Evolutionary conservation across 2,797 vertebrate genomes (phyloP).

Genomic region (Hoplostethus mediterraneus): DNA sequence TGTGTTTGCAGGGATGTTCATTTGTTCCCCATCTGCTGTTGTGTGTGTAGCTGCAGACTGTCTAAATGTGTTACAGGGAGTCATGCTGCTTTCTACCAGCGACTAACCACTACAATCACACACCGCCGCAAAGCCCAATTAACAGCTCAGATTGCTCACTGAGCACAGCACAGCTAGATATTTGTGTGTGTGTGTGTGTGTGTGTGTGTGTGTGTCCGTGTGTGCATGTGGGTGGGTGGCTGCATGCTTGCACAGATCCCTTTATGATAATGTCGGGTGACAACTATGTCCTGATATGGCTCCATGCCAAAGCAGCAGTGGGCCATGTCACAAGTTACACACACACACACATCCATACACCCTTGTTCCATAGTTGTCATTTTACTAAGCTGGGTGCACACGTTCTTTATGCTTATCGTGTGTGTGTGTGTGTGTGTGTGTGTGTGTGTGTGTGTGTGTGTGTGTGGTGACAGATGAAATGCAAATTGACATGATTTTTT

Average conservation of each 20-base stretch:
- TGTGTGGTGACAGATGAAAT: constrained; percentile 22
- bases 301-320: not conserved
- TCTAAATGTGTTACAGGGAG: not conserved
- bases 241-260: not conserved
- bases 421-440: too few relatives aligned
- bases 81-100: not conserved
- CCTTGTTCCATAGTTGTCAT: not conserved
- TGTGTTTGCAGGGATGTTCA: not conserved
- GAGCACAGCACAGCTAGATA: not conserved
- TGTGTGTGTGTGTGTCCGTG: constrained; percentile 1
- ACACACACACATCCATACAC: not conserved
- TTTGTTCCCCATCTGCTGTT: not conserved
- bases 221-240: not conserved
- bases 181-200: constrained; percentile 7
- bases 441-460: constrained; percentile 6
- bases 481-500: constrained; percentile 15
- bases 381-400: not conserved
- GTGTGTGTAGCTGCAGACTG: not conserved
- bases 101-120: constrained; percentile 1
- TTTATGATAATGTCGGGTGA: not conserved
- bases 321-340: not conserved
- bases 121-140: not conserved
- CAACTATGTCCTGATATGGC: not conserved
- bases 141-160: not conserved
- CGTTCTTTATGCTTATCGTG: not conserved